Percentiles rank a stretch among this genome's conserved stretches.
Evolutionary conservation across 2,113 vertebrate genomes (phyloP).

Genomic region (Daboia siamensis): DNA sequence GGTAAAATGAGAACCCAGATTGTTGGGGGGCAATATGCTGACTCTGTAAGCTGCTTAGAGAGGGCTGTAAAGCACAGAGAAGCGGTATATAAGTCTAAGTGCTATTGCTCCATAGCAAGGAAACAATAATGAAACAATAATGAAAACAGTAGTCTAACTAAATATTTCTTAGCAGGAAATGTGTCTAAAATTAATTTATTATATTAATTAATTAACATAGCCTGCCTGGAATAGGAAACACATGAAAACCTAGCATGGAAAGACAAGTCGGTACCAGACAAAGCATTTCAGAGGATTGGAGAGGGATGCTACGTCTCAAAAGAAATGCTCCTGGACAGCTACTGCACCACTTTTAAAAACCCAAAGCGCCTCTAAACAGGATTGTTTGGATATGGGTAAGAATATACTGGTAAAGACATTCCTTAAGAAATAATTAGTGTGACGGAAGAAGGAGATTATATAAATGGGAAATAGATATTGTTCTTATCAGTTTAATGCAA

Average conservation of each 20-base stretch:
- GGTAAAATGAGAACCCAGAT: not conserved
- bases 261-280: not conserved
- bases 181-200: not conserved
- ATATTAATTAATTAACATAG: not conserved
- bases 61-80: not conserved
- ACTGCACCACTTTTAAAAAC: not conserved
- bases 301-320: not conserved
- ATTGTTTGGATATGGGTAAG: not conserved
- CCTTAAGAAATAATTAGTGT: not conserved
- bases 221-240: not conserved
- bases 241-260: not conserved
- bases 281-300: not conserved
- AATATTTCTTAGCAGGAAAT: not conserved
- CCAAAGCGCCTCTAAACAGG: not conserved
- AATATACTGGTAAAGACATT: not conserved
- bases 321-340: not conserved
- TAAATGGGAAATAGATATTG: not conserved
- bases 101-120: not conserved
- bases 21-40: not conserved
- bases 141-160: not conserved
- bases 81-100: not conserved
- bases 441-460: not conserved
- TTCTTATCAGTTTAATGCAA: not conserved
- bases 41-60: not conserved
- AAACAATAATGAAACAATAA: not conserved